Evolutionary conservation across 2,113 vertebrate species (phyloP), one percentile per base, ranked within the genome.

Genomic region (Myrmecophaga tridactyla): DNA sequence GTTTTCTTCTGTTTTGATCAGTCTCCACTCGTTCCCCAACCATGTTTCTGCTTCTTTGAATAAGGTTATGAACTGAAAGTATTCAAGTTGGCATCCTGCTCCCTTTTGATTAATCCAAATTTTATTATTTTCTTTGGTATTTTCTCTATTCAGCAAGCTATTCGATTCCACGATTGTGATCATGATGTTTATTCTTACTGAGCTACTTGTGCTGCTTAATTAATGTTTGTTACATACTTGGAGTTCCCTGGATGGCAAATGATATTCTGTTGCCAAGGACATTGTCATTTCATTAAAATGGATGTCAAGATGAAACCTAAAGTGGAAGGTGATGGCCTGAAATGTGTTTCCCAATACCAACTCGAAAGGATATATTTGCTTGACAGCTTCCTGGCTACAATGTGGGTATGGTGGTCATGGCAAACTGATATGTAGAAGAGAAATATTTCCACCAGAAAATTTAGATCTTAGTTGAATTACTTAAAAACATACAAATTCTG

Each of bases 281-380:
- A 88, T 95, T 94, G 96, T 95, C 88, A 96, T 82, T 94, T 92
- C 77, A 96, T 94, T 94, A 94, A 97, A 96, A 97, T 96, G 84
- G 95, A 94, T 96, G 87, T 77, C 56, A 92, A 94, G 72, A 96
- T 80, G 78, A 97, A 96, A 87, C 62, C 69, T 63, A 65, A 75
- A 65, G 67, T 65, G 12, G 82, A 96, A 83, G 56, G 84, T 60
- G 76, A 93, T 86, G 84, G 72, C 41, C 92, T 97, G 67, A 53
- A 94, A 94, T 96, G 48, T 69, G 36, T 77, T 89, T 93, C 53
- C 39, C 93, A 18, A 76, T 56, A 73, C 81, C 53, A 81, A 87
- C 15, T 88, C 21, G 48, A 92, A 88, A 91, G 36, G 58, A 56
- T 87, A 10, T n/a, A 90, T 78, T 85, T 86, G 48, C 72, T 81